These are phyloP conservation scores for Cepaea nemoralis DNA, from an alignment of 1,140 invertebrate species.

Conservation along the genomic window DNA sequence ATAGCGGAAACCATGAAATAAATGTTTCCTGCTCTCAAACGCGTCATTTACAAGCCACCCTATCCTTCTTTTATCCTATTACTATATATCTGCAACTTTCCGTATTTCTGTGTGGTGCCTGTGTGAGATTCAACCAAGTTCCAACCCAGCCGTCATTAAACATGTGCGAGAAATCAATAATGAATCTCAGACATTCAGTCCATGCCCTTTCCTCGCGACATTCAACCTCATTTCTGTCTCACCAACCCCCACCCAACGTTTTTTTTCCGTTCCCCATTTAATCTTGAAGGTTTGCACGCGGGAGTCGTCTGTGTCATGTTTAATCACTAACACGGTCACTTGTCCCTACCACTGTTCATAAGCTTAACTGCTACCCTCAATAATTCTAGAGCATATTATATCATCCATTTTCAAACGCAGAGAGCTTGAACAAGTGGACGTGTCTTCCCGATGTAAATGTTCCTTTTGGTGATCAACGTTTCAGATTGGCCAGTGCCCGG, in stretches of 20 bases:
- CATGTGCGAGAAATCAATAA: conserved; percentile 18
- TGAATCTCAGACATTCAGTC: conserved; percentile 15
- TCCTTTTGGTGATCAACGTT: not conserved
- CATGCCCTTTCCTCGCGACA: not conserved
- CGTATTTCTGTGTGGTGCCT: not conserved
- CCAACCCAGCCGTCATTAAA: not conserved
- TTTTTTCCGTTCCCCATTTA: not conserved
- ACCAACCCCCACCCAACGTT: not conserved
- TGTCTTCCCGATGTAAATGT: not conserved
- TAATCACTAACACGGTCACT: not conserved
- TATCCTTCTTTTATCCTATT: not conserved
- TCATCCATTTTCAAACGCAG: not conserved
- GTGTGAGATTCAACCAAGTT: conserved; percentile 4
- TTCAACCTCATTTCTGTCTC: not conserved
- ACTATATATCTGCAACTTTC: not conserved
- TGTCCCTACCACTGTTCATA: not conserved
- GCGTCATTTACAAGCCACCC: not conserved
- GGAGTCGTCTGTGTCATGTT: not conserved
- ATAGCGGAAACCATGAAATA: not conserved
- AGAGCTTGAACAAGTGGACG: not conserved
- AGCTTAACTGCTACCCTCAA: too few species aligned
- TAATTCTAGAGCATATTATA: not conserved
- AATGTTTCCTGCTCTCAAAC: not conserved
- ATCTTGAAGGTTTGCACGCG: not conserved
- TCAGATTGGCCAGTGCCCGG: not conserved